Evolutionary conservation across 2,888 invertebrate species (phyloP), one percentile per base, ranked within the genome.

Genomic region (Pristionchus maxplancki): DNA sequence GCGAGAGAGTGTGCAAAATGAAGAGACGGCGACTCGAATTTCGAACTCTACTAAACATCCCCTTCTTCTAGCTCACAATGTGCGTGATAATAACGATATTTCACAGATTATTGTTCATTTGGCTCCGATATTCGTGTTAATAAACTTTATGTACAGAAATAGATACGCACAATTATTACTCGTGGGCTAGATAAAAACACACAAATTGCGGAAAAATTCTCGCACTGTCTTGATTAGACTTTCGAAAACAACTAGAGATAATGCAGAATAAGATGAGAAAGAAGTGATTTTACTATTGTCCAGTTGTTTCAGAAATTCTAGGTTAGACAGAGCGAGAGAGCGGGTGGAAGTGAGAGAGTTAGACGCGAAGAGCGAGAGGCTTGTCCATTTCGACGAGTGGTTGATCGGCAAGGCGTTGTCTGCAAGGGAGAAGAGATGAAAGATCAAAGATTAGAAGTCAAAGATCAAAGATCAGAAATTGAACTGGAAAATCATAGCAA

Each of bases 141-240:
- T 78, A 40, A 78, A 78, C 40, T 78, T 40, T 78, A 78, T 78
- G 78, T 78, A 78, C 78, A 78, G 78, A 78, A 40, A 78, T n/a
- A n/a, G n/a, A n/a, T 31, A 40, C 15, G 31, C 15, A 13, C n/a
- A n/a, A n/a, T 78, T 78, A 78, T 78, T 78, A 78, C 78, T 78
- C 78, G 78, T 78, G 20, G 40, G 1, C 20, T 58, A 58, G 58
- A 58, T n/a, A n/a, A n/a, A 50, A 50, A 17, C 50, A 17, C 15
- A 20, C 15, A 1, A 50, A 50, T 50, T 50, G 50, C 50, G 13
- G 50, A 5, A 50, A 50, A 50, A 20, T n/a, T n/a, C n/a, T n/a
- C n/a, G n/a, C n/a, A n/a, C n/a, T n/a, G n/a, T n/a, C n/a, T n/a
- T n/a, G n/a, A n/a, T n/a, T n/a, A n/a, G n/a, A n/a, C n/a, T n/a